A percentile compares a stretch with the other conserved stretches of the same genome.
These are phyloP conservation scores for Balearica regulorum DNA, from an alignment of 2,797 vertebrate genomes.

Conservation along the genomic window DNA sequence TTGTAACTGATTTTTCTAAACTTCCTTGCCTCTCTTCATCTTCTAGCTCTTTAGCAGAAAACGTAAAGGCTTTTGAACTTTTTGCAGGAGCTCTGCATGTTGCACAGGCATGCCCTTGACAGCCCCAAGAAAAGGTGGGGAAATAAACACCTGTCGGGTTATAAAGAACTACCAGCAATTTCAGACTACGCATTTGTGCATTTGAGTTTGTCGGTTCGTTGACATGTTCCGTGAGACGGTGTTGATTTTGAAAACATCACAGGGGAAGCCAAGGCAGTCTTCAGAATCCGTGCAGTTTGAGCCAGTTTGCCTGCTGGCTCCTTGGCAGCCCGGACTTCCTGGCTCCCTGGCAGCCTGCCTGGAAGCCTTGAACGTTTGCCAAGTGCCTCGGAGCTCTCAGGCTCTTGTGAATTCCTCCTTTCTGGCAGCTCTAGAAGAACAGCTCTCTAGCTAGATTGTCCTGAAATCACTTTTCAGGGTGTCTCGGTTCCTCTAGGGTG, in stretches of 20 bases:
- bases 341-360: constrained; percentile 37
- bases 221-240: neutral
- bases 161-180: neutral
- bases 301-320: constrained; percentile 34
- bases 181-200: accelerated
- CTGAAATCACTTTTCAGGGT: neutral
- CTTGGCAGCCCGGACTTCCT: constrained; percentile 38
- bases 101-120: neutral
- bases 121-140: neutral
- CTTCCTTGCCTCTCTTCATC: neutral
- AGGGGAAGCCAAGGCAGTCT: neutral
- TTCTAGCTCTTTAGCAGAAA: neutral
- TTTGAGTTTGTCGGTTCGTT: neutral
- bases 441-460: neutral
- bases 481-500: neutral
- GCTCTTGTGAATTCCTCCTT: neutral
- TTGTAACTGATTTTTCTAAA: neutral
- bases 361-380: neutral
- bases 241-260: neutral
- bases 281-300: neutral
- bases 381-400: neutral
- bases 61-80: accelerated
- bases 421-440: neutral
- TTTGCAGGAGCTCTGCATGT: neutral
- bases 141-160: neutral